Percentiles rank a stretch among this genome's conserved stretches.
These are phyloP conservation scores for Struthidea cinerea DNA, from an alignment of 2,113 vertebrate genomes.

Conservation along the genomic window DNA sequence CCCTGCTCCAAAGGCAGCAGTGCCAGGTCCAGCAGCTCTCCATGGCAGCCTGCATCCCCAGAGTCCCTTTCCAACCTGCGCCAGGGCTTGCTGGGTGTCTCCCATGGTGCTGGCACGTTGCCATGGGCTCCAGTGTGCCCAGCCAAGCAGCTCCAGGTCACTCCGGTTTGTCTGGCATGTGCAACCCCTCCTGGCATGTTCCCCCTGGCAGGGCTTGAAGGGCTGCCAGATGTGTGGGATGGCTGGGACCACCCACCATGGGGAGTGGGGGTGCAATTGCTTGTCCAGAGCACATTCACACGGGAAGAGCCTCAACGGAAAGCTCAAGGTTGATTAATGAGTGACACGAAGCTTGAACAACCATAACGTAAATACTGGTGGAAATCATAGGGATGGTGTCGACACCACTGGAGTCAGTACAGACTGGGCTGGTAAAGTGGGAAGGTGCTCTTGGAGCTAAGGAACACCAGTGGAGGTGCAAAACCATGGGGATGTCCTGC, in stretches of 20 bases:
- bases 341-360: not conserved
- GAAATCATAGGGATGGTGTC: not conserved
- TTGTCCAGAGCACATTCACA: not conserved
- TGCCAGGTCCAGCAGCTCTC: not conserved
- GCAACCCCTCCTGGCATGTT: not conserved
- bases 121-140: not conserved
- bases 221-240: not conserved
- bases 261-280: accelerated
- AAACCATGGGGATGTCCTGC: not conserved
- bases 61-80: not conserved
- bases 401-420: accelerated
- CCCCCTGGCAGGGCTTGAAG: not conserved
- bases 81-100: not conserved
- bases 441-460: not conserved
- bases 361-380: not conserved
- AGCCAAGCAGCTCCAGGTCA: not conserved
- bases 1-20: not conserved
- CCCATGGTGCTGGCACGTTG: accelerated
- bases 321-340: not conserved
- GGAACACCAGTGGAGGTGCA: not conserved
- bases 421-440: not conserved
- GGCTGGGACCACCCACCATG: accelerated
- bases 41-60: not conserved
- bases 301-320: accelerated
- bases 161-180: not conserved